These are phyloP conservation scores for Celastrina argiolus DNA, from an alignment of 2,888 invertebrate genomes.

Conservation along the genomic window DNA sequence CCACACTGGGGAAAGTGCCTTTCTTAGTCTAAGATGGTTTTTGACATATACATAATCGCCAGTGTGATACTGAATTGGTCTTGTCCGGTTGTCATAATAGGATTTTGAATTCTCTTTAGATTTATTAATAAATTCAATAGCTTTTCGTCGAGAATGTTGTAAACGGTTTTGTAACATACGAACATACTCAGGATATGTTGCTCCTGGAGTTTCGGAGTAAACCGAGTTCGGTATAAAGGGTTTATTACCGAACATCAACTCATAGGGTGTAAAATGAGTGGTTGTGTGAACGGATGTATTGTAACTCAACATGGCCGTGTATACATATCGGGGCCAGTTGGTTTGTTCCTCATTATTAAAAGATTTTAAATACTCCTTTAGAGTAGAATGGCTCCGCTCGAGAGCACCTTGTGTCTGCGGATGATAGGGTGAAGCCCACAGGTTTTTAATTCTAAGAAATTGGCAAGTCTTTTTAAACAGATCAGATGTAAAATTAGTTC, in stretches of 20 bases:
- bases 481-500: not conserved
- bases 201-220: not conserved
- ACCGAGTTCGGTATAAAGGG: constrained; percentile 2
- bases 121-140: not conserved
- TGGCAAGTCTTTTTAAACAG: not conserved
- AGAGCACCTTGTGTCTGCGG: not conserved
- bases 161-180: not conserved
- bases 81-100: no score
- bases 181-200: not conserved
- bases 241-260: constrained; percentile 6
- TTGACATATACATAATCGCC: constrained; percentile 1
- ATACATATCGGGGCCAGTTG: not conserved
- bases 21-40: not conserved
- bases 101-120: no score
- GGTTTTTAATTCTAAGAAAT: constrained; percentile 4
- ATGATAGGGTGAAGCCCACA: constrained; percentile 6
- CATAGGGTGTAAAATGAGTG: not conserved
- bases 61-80: not conserved
- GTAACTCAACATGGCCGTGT: not conserved
- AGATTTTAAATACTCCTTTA: not conserved
- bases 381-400: not conserved
- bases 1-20: no score
- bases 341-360: not conserved
- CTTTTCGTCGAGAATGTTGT: not conserved
- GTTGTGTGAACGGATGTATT: not conserved